Evolutionary conservation across 2,888 invertebrate genomes (phyloP).

Genomic region (Syrphus vitripennis): DNA sequence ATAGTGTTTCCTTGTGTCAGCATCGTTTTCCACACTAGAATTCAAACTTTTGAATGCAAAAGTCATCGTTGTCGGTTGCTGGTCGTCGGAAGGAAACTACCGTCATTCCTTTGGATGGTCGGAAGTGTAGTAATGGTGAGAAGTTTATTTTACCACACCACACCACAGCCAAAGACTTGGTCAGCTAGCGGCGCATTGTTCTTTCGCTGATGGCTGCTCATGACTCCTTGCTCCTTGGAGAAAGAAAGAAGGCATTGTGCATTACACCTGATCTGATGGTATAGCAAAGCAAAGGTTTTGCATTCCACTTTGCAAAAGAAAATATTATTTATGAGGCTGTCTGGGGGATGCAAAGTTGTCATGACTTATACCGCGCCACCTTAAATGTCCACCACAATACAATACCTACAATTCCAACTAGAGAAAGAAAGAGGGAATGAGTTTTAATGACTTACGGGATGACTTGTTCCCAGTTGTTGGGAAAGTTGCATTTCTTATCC

Average conservation of each 20-base stretch:
- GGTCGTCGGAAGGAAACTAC: background rate
- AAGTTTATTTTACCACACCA: conserved; percentile 35
- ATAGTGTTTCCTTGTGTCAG: conserved; percentile 57
- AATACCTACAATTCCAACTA: background rate
- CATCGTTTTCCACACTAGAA: conserved; percentile 67
- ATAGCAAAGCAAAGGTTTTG: conserved; percentile 54
- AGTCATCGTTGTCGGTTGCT: too few relatives aligned
- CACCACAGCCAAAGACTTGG: conserved; percentile 54
- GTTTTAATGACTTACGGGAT: conserved; percentile 49
- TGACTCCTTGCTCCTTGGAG: background rate
- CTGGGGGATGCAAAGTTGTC: conserved; percentile 56
- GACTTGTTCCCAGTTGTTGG: conserved; percentile 30
- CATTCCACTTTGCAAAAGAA: conserved; percentile 57
- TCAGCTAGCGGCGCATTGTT: conserved; percentile 70
- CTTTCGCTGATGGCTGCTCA: conserved; percentile 24
- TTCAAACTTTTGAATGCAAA: conserved; percentile 66
- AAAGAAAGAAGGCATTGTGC: conserved; percentile 55
- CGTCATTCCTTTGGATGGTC: background rate
- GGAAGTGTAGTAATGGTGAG: conserved; percentile 13
- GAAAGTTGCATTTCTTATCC: background rate
- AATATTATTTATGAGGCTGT: conserved; percentile 67
- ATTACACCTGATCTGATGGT: conserved; percentile 57
- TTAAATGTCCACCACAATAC: conserved; percentile 45
- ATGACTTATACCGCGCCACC: conserved; percentile 60
- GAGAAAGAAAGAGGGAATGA: background rate